Evolutionary conservation across 2,888 invertebrate species (phyloP).

Genomic region (Pandemis corylana): DNA sequence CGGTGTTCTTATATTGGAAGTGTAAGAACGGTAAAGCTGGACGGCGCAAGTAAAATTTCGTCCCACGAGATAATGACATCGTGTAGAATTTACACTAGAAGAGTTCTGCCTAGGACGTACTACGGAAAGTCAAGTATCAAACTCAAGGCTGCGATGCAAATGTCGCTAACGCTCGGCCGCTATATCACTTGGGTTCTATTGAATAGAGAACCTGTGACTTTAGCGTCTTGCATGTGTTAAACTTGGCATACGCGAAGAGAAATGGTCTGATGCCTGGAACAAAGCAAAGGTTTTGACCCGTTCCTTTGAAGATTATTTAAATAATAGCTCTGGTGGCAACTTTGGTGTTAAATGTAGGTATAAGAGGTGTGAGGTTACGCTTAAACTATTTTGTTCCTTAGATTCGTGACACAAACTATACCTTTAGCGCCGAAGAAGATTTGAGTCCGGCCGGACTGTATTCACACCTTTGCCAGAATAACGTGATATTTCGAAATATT

Average conservation of each 20-base stretch:
- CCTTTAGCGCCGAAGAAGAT: no score
- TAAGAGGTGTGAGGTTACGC: not conserved
- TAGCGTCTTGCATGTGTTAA: slow-evolving; percentile 10
- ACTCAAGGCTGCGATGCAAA: no score
- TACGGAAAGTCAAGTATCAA: no score
- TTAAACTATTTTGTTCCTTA: not conserved
- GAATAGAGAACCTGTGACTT: not conserved
- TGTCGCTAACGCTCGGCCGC: not conserved
- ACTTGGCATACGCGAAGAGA: slow-evolving; percentile 22
- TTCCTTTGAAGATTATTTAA: slow-evolving; percentile 26
- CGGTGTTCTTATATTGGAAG: no score
- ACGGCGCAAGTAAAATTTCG: not conserved
- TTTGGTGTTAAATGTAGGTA: not conserved
- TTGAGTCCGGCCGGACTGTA: no score
- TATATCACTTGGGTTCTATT: not conserved
- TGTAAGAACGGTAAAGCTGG: no score
- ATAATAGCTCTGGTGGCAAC: not conserved
- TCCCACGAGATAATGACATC: not conserved
- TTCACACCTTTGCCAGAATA: no score
- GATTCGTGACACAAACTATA: not conserved
- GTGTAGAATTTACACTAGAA: not conserved
- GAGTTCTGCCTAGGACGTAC: no score
- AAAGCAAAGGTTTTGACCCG: not conserved
- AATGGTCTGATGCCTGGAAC: slow-evolving; percentile 13
- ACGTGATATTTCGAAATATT: no score